phyloP scores from a whole-genome alignment of 1,140 invertebrate genomes.

The Drosophila orena region DNA sequence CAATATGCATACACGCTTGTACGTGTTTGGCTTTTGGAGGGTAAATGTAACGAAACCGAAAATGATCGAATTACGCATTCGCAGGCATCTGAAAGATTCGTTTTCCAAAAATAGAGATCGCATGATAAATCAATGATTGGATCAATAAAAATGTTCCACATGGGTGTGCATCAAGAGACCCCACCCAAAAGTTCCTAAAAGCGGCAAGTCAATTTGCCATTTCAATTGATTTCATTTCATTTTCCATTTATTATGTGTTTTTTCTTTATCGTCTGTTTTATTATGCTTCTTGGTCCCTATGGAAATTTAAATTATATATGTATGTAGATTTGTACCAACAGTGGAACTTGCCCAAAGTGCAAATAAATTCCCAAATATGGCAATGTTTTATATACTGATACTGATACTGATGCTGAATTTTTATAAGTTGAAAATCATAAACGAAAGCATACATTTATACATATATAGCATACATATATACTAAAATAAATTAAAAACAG shows the following conservation, averaged over 20 bases:
- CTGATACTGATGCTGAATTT: no score
- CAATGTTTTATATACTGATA: no score
- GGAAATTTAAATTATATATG: constrained; percentile 48
- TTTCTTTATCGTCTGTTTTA: constrained; percentile 17
- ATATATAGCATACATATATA: no score
- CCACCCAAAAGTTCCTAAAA: constrained; percentile 1
- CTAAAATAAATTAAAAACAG: no score
- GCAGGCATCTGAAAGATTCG: constrained; percentile 5
- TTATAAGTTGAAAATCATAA: no score
- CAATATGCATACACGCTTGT: constrained; percentile 32
- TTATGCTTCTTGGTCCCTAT: constrained; percentile 43
- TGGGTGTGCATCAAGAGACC: constrained; percentile 26
- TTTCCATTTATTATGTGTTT: constrained; percentile 53
- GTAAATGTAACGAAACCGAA: background rate
- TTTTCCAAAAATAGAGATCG: constrained; percentile 48
- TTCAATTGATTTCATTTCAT: constrained; percentile 74
- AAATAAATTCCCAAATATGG: no score
- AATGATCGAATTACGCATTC: constrained; percentile 59
- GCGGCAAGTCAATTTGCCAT: constrained; percentile 42
- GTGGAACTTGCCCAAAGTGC: background rate
- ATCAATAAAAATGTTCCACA: constrained; percentile 47
- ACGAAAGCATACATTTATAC: no score
- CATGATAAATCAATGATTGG: constrained; percentile 60
- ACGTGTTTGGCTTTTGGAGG: constrained; percentile 22
- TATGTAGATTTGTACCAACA: constrained; percentile 24